Percentiles rank a stretch among this genome's conserved stretches.
phyloP scores from a whole-genome alignment of 2,888 invertebrate species.

The Hecatera dysodea region DNA sequence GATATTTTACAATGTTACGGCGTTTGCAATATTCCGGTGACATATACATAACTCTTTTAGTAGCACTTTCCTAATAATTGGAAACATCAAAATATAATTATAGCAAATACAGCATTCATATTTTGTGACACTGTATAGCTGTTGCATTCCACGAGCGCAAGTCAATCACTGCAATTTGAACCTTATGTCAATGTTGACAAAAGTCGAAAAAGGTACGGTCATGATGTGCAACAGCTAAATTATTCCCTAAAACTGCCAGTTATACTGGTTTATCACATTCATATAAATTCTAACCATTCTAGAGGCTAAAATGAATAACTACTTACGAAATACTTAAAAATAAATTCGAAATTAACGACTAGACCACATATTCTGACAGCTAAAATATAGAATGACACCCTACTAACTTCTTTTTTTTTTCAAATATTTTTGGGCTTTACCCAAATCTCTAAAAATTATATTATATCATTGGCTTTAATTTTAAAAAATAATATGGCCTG shows the following conservation, averaged over 20 bases:
- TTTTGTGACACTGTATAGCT: neutral
- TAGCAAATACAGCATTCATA: too few relatives aligned
- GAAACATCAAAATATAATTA: too few relatives aligned
- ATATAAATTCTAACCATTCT: neutral
- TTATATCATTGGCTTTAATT: neutral
- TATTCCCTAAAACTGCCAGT: neutral
- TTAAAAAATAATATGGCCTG: neutral
- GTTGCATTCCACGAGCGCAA: neutral
- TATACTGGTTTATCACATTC: neutral
- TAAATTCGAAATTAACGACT: slow-evolving; percentile 15
- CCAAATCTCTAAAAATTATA: neutral
- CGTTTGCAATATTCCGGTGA: too few relatives aligned
- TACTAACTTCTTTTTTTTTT: neutral
- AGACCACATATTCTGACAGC: neutral
- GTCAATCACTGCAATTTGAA: neutral
- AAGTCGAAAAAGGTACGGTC: neutral
- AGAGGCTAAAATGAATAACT: neutral
- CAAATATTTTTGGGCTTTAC: neutral
- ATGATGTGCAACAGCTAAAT: neutral
- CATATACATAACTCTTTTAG: too few relatives aligned
- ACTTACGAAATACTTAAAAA: slow-evolving; percentile 5
- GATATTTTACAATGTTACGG: too few relatives aligned
- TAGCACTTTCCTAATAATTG: too few relatives aligned
- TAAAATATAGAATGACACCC: neutral
- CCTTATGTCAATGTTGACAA: neutral